Conservation (phyloP, 92 coral and sea anemone genomes). For the Epizoanthus ramosus region DNA sequence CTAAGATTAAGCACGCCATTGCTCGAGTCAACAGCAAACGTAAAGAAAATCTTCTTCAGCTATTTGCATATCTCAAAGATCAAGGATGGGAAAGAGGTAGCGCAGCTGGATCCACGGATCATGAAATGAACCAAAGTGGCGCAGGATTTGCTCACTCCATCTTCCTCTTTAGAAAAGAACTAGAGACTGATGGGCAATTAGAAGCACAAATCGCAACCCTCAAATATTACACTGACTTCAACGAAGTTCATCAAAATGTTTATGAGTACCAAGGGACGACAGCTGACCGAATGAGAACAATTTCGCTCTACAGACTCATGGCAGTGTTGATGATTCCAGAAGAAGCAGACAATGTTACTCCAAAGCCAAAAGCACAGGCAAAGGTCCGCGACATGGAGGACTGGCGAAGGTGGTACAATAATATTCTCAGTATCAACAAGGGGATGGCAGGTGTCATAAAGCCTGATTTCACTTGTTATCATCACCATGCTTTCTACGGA, state of each 20-base stretch:
- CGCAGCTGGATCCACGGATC: slow-evolving; percentile 60
- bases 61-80: slow-evolving; percentile 71
- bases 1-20: neutral
- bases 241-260: slow-evolving; percentile 53
- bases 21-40: slow-evolving; percentile 34
- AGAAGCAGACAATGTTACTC: slow-evolving; percentile 14
- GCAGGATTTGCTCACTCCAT: slow-evolving; percentile 71
- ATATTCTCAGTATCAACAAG: slow-evolving; percentile 50
- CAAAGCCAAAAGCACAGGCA: slow-evolving; percentile 41
- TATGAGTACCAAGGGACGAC: slow-evolving; percentile 51
- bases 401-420: slow-evolving; percentile 57
- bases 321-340: slow-evolving; percentile 73
- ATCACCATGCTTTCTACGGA: slow-evolving; percentile 68
- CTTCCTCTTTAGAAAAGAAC: slow-evolving; percentile 57
- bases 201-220: slow-evolving; percentile 39
- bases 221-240: slow-evolving; percentile 60
- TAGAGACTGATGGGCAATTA: neutral
- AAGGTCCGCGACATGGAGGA: slow-evolving; percentile 69
- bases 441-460: slow-evolving; percentile 63
- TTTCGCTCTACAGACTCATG: slow-evolving; percentile 42
- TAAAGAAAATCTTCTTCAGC: slow-evolving; percentile 27
- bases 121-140: slow-evolving; percentile 66
- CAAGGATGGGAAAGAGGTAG: slow-evolving; percentile 75
- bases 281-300: slow-evolving; percentile 59
- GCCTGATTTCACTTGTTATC: slow-evolving; percentile 68